Evolutionary conservation across 2,797 vertebrate genomes (phyloP), one percentile per base, ranked within the genome.

Genomic region (Eulemur mongoz): DNA sequence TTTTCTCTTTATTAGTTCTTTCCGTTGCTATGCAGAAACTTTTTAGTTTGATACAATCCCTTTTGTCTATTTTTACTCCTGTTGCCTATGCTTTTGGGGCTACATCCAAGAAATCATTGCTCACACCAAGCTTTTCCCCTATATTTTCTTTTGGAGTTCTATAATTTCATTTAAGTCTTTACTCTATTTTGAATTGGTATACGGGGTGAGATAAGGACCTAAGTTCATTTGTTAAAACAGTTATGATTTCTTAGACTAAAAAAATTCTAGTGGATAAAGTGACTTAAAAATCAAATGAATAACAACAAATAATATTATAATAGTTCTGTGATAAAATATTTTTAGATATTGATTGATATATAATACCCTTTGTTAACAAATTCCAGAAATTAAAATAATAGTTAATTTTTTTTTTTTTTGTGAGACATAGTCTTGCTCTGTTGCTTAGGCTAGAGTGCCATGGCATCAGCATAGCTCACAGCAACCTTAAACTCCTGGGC

Each of bases 341-440:
- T 82, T 91, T 81, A 84, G n/a, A 48, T 10, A 22, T 48, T 83
- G 30, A 70, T 38, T 73, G 23, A 54, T 54, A 30, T 5, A 43
- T 52, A 23, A 59, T 80, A 38, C 43, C 52, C 61, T 79, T 90
- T 79, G 27, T 72, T 81, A 69, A 69, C 43, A 87, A 93, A 48
- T 78, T 84, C 22, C 72, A 86, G 90, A 95, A 52, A n/a, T 80
- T 54, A 93, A 93, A 85, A 87, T 88, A 5, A 57, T 83, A 48
- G 45, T 30, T 91, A 50, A 91, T 75, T 57, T 25, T 25, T 57
- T 25, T 25, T 54, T 5, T 54, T 2, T 54, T 9, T 54, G 10
- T 54, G 22, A 54, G 54, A 54, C 54, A 54, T 22, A 54, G 54
- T 54, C 52, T 22, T 22, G 20, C 52, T 54, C 20, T 54, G 52